Evolutionary conservation across 2,113 vertebrate species (phyloP).

Genomic region (Ageneiosus marmoratus): DNA sequence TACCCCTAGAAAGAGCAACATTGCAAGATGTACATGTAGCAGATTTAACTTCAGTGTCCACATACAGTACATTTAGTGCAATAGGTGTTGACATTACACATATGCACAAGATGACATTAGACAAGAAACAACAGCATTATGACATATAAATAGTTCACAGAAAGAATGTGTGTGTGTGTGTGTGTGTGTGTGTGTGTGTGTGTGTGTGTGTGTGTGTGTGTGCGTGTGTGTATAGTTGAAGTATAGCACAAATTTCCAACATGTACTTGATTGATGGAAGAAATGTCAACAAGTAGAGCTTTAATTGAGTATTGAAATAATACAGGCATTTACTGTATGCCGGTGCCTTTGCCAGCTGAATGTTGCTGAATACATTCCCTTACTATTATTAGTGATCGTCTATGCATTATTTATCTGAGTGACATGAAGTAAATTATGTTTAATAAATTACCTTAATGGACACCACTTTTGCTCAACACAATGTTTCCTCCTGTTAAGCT

Average conservation of each 20-base stretch:
- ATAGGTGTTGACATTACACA: not conserved
- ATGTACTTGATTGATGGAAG: not conserved
- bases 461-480: conserved; percentile 71
- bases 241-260: not conserved
- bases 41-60: not conserved
- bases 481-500: conserved; percentile 79
- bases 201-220: not conserved
- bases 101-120: not conserved
- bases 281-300: conserved; percentile 6
- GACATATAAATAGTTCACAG: not conserved
- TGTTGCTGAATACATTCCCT: conserved; percentile 3
- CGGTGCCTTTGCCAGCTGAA: not conserved
- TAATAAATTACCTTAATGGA: conserved; percentile 87
- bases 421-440: conserved; percentile 78
- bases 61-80: not conserved
- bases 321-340: not conserved
- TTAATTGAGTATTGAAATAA: conserved; percentile 18
- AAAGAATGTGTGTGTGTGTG: not conserved
- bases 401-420: conserved; percentile 55
- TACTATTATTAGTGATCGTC: conserved; percentile 25
- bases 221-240: too few relatives aligned
- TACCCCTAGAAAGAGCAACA: not conserved
- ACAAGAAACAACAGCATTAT: not conserved
- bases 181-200: too few relatives aligned
- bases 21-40: too few relatives aligned